Conservation (phyloP, 2,888 invertebrate species). For the Fragum sueziense region DNA sequence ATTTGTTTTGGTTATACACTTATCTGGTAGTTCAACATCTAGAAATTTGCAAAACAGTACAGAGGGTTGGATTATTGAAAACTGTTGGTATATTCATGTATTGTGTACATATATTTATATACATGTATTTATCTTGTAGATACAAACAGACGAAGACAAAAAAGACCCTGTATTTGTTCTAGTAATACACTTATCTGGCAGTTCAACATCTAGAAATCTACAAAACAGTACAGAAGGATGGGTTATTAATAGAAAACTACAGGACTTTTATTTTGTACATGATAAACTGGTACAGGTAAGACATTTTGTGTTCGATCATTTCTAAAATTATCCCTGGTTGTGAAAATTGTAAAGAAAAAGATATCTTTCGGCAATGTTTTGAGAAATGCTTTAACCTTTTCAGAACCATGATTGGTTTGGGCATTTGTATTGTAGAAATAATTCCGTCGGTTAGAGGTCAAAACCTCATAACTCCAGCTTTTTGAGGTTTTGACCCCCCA, state of each 20-base stretch:
- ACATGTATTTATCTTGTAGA: neutral
- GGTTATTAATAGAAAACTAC: conserved; percentile 83
- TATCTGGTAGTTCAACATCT: conserved; percentile 65
- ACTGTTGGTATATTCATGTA: too few relatives aligned
- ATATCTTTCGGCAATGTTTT: too few relatives aligned
- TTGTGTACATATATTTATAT: too few relatives aligned
- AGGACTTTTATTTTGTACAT: conserved; percentile 90
- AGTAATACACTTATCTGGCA: conserved; percentile 77
- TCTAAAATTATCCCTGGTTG: too few relatives aligned
- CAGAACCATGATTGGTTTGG: too few relatives aligned
- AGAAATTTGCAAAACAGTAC: conserved; percentile 76
- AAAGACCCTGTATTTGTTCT: conserved; percentile 78
- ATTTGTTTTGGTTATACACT: conserved; percentile 79
- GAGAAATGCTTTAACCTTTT: too few relatives aligned
- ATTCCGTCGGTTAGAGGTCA: too few relatives aligned
- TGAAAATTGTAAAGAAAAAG: too few relatives aligned
- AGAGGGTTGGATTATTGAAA: conserved; percentile 82
- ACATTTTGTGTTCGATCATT: too few relatives aligned
- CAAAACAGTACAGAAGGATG: conserved; percentile 82
- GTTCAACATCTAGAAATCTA: conserved; percentile 57
- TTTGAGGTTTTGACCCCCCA: too few relatives aligned
- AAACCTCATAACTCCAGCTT: too few relatives aligned
- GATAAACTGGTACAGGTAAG: conserved; percentile 86
- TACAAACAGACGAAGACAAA: conserved; percentile 84
- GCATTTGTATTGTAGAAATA: too few relatives aligned